A percentile compares a stretch with the other conserved stretches of the same genome.
These are phyloP conservation scores for Chelonoidis abingdonii DNA, from an alignment of 2,113 vertebrate genomes.

Conservation along the genomic window DNA sequence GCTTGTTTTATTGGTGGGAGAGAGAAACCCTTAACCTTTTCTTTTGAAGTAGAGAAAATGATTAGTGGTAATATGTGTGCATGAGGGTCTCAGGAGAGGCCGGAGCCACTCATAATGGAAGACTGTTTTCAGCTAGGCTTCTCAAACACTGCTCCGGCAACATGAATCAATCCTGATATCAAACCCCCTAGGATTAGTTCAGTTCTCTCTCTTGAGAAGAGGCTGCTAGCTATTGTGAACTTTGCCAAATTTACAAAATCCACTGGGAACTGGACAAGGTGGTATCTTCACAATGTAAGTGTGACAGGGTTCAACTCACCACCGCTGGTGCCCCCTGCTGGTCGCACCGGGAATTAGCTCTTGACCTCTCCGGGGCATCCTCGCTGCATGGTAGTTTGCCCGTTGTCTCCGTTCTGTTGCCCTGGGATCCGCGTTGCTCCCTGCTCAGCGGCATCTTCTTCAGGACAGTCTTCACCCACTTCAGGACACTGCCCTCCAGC, in stretches of 20 bases:
- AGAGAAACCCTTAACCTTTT: conserved; percentile 30
- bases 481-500: no score
- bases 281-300: background rate
- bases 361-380: no score
- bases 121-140: conserved; percentile 24
- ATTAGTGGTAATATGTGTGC: background rate
- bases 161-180: conserved; percentile 44
- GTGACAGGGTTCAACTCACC: no score
- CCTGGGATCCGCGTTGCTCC: no score
- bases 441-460: no score
- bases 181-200: conserved; percentile 26
- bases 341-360: no score
- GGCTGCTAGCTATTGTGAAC: conserved; percentile 34
- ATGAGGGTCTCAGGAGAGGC: conserved; percentile 14
- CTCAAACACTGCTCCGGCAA: background rate
- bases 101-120: conserved; percentile 1
- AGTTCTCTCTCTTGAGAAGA: background rate
- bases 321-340: no score
- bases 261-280: background rate
- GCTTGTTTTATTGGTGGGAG: conserved; percentile 44
- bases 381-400: no score
- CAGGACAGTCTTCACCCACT: no score
- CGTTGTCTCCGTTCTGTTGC: no score
- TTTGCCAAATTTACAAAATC: conserved; percentile 24
- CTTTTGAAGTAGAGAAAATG: conserved; percentile 18